phyloP scores from a whole-genome alignment of 2,113 vertebrate species.

The Chloropsis cyanopogon region DNA sequence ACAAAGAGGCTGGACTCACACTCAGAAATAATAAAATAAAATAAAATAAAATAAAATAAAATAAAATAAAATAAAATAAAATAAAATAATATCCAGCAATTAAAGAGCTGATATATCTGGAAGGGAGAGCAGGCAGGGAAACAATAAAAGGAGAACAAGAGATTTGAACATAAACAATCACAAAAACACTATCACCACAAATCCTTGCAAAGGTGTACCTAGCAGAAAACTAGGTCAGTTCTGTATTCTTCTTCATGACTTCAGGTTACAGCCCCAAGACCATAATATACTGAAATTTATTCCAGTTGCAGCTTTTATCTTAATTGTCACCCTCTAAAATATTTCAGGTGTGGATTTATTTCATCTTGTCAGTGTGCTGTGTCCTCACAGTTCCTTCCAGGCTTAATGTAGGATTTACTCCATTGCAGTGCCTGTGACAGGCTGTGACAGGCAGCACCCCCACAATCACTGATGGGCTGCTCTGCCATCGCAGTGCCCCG shows the following conservation, averaged over 20 bases:
- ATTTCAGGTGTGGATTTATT: neutral
- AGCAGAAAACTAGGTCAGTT: neutral
- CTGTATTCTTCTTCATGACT: neutral
- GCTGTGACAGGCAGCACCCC: neutral
- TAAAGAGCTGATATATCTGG: neutral
- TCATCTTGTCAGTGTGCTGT: neutral
- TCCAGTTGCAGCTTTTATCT: neutral
- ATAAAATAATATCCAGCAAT: neutral
- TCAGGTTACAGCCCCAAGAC: neutral
- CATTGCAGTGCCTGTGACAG: neutral
- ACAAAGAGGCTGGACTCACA: neutral
- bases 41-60: neutral
- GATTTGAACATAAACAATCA: neutral
- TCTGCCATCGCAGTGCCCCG: neutral
- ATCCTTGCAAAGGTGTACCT: neutral
- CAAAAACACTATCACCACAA: neutral
- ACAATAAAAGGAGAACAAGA: neutral
- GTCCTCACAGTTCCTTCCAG: neutral
- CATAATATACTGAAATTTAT: neutral
- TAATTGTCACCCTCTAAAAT: neutral
- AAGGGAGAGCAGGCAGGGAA: fast-evolving
- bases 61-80: neutral
- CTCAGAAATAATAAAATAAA: neutral
- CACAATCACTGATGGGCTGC: neutral
- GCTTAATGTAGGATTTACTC: neutral